Evolutionary conservation across 35 echinoderm and acorn worm species (phyloP).

Genomic region (Eucidaris tribuloides): DNA sequence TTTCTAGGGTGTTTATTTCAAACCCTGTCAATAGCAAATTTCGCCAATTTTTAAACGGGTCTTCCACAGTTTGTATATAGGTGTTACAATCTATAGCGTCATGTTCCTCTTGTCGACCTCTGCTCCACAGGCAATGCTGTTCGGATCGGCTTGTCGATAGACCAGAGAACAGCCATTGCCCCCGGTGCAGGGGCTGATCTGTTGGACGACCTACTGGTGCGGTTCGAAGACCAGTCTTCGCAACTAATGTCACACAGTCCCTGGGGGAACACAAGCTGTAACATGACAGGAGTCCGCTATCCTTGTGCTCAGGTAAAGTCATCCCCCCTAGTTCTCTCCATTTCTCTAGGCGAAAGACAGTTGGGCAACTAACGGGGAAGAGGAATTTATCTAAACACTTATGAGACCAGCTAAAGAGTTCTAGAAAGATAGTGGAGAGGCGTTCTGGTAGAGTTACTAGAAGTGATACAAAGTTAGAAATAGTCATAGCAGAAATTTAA

Average conservation of each 20-base stretch:
- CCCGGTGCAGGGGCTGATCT: constrained; percentile 14
- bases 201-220: constrained; percentile 76
- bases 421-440: no score
- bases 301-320: constrained; percentile 68
- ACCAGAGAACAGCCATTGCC: constrained; percentile 11
- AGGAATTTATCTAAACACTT: background rate
- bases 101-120: no score
- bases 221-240: constrained; percentile 9
- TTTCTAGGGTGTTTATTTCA: no score
- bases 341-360: background rate
- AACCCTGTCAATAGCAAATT: no score
- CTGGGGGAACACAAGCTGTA: constrained; percentile 74
- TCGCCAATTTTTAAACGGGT: no score
- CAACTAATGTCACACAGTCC: constrained; percentile 18
- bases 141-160: constrained; percentile 26
- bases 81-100: no score
- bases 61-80: no score
- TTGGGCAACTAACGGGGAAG: background rate
- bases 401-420: no score
- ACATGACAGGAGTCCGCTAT: constrained; percentile 58
- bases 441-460: no score
- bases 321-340: background rate
- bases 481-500: no score
- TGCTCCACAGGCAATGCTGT: constrained; percentile 57
- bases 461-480: no score